These are phyloP conservation scores for Macropis europaea DNA, from an alignment of 2,888 invertebrate species.

Conservation along the genomic window DNA sequence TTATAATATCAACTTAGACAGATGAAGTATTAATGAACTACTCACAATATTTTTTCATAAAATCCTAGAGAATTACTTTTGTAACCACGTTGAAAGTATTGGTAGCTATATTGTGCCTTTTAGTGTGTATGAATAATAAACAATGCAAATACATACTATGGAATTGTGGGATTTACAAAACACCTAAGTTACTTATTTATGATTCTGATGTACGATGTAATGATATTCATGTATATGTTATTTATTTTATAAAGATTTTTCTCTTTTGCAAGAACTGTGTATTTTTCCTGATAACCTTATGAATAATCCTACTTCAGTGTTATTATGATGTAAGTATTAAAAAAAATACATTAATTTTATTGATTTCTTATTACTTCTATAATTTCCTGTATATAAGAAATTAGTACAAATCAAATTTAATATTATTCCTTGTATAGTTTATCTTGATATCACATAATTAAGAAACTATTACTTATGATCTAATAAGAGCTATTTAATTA, in stretches of 20 bases:
- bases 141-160: constrained; percentile 75
- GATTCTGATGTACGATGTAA: constrained; percentile 72
- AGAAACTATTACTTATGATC: too few relatives aligned
- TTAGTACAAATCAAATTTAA: not conserved
- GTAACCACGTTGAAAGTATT: constrained; percentile 78
- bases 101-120: constrained; percentile 79
- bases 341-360: too few relatives aligned
- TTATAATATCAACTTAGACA: constrained; percentile 52
- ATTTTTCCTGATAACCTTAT: constrained; percentile 4
- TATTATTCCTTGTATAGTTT: too few relatives aligned
- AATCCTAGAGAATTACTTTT: constrained; percentile 66
- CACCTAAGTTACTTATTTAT: constrained; percentile 74
- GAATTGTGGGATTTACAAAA: constrained; percentile 73
- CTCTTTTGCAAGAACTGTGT: constrained; percentile 68
- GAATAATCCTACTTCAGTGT: not conserved
- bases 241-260: constrained; percentile 77
- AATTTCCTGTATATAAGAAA: not conserved
- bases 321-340: not conserved
- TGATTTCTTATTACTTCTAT: not conserved
- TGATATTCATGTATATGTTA: constrained; percentile 75
- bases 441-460: too few relatives aligned
- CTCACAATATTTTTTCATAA: constrained; percentile 63
- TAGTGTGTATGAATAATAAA: constrained; percentile 76
- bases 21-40: constrained; percentile 63
- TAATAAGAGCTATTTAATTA: too few relatives aligned